These are phyloP conservation scores for Drosophila jambulina DNA, from an alignment of 1,140 invertebrate genomes.

Conservation along the genomic window DNA sequence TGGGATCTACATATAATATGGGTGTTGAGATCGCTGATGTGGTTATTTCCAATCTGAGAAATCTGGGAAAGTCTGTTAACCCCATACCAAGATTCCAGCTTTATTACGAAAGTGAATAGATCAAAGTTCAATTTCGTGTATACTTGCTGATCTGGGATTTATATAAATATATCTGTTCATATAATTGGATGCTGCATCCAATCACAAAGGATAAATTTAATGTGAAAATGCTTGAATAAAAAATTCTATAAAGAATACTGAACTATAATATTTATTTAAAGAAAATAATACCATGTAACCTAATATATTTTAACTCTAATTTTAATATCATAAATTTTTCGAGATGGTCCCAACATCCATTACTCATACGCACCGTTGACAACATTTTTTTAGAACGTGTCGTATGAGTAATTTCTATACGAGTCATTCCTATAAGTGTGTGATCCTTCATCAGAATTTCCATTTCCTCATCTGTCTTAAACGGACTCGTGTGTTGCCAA, in stretches of 20 bases:
- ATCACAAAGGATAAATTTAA: too few relatives aligned
- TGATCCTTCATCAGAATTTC: conserved; percentile 19
- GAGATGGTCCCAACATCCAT: background rate
- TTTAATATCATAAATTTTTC: too few relatives aligned
- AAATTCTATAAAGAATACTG: too few relatives aligned
- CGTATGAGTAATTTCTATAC: conserved; percentile 19
- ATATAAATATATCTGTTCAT: too few relatives aligned
- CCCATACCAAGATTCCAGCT: background rate
- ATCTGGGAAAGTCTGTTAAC: conserved; percentile 17
- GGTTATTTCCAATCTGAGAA: conserved; percentile 7
- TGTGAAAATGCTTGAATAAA: too few relatives aligned
- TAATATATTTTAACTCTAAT: background rate
- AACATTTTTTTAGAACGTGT: background rate
- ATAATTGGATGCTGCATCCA: too few relatives aligned
- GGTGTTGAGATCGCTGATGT: conserved; percentile 11
- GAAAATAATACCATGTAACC: background rate
- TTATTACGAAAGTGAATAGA: background rate
- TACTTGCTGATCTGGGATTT: background rate
- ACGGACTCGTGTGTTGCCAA: conserved; percentile 26
- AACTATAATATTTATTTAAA: background rate
- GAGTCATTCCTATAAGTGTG: conserved; percentile 5
- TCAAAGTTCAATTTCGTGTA: background rate
- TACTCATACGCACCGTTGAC: conserved; percentile 34
- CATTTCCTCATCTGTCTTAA: conserved; percentile 30
- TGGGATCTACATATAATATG: background rate